These are phyloP conservation scores for Caenorhabditis virilis DNA, from an alignment of 2,888 invertebrate genomes.

Conservation along the genomic window DNA sequence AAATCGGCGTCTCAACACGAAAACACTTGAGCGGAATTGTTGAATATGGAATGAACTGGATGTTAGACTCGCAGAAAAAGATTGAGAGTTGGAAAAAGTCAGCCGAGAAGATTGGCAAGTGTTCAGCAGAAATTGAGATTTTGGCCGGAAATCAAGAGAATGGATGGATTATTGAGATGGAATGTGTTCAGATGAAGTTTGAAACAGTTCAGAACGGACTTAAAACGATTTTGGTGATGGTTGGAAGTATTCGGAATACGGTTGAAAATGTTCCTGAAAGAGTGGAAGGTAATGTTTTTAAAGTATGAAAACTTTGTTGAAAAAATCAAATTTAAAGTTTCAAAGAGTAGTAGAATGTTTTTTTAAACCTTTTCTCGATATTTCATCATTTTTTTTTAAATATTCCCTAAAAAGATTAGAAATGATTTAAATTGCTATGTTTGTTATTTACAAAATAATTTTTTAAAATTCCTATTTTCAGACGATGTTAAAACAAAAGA, in stretches of 20 bases:
- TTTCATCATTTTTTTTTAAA: too few relatives aligned
- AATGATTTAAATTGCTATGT: too few relatives aligned
- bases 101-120: neutral
- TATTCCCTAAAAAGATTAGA: too few relatives aligned
- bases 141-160: constrained; percentile 13
- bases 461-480: constrained; percentile 3
- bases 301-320: too few relatives aligned
- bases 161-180: constrained; percentile 26
- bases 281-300: constrained; percentile 13
- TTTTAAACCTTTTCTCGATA: too few relatives aligned
- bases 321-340: too few relatives aligned
- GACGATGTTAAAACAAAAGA: constrained; percentile 7
- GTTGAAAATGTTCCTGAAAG: constrained; percentile 8
- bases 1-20: constrained; percentile 44
- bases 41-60: constrained; percentile 48
- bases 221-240: constrained; percentile 4
- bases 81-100: constrained; percentile 10
- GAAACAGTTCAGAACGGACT: neutral
- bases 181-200: constrained; percentile 3
- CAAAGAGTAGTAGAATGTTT: too few relatives aligned
- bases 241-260: constrained; percentile 10
- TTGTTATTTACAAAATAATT: too few relatives aligned
- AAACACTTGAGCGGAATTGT: constrained; percentile 50
- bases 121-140: constrained; percentile 3
- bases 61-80: constrained; percentile 26